These are phyloP conservation scores for Chascanopsetta lugubris DNA, from an alignment of 2,113 vertebrate species.

Conservation along the genomic window DNA sequence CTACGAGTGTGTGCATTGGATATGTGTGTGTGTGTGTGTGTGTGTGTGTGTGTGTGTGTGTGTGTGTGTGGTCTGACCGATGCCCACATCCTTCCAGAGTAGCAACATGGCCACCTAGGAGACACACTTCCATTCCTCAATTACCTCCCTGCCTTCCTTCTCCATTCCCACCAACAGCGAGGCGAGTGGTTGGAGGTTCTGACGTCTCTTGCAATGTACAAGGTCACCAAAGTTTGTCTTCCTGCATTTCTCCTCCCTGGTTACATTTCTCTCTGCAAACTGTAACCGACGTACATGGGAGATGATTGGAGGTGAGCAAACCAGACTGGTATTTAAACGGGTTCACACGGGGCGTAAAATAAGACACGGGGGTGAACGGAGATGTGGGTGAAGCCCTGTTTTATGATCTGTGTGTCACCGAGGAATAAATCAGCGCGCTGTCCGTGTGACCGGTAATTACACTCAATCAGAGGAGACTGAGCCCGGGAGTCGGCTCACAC, in stretches of 20 bases:
- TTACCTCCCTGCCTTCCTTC: constrained; percentile 41
- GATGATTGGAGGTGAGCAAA: constrained; percentile 52
- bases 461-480: constrained; percentile 18
- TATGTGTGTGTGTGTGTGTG: constrained; percentile 9
- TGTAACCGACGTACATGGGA: constrained; percentile 10
- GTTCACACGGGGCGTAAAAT: constrained; percentile 27
- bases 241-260: constrained; percentile 50
- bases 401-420: constrained; percentile 17
- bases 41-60: constrained; percentile 27
- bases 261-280: constrained; percentile 57
- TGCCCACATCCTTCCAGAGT: constrained; percentile 69
- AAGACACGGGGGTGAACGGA: constrained; percentile 1
- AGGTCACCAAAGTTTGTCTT: constrained; percentile 52
- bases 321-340: constrained; percentile 54
- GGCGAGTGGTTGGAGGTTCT: constrained; percentile 31
- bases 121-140: constrained; percentile 57
- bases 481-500: neutral
- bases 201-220: constrained; percentile 40
- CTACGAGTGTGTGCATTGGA: constrained; percentile 9
- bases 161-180: constrained; percentile 38
- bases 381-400: neutral
- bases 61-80: constrained; percentile 71
- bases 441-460: constrained; percentile 5
- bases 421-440: constrained; percentile 34
- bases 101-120: constrained; percentile 72